phyloP scores from a whole-genome alignment of 2,113 vertebrate species.

The Scalopus aquaticus region DNA sequence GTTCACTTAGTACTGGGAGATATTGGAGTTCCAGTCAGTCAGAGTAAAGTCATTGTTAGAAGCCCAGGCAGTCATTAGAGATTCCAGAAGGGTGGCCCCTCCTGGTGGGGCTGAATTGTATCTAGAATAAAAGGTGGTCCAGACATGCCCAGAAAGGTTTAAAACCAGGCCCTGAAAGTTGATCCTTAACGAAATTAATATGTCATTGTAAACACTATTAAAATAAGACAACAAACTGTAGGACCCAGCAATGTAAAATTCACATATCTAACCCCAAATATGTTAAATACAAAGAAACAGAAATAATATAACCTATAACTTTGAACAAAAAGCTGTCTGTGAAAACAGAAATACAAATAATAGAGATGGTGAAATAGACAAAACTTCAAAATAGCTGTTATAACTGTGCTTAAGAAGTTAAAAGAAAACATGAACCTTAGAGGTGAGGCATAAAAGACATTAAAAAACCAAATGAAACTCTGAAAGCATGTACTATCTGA shows the following conservation, averaged over 20 bases:
- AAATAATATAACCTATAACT: not conserved
- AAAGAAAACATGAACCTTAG: not conserved
- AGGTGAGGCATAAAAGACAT: not conserved
- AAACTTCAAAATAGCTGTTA: not conserved
- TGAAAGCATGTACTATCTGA: not conserved
- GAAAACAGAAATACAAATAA: not conserved
- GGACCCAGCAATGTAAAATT: not conserved
- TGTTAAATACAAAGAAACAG: not conserved
- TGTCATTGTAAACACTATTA: not conserved
- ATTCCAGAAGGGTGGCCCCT: not conserved
- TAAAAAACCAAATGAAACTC: not conserved
- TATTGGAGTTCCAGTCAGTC: not conserved
- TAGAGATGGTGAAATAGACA: not conserved
- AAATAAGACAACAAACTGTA: not conserved
- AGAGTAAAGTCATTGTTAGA: not conserved
- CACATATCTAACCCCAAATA: not conserved
- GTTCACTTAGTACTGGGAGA: not conserved
- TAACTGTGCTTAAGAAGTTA: not conserved
- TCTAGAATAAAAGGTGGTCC: not conserved
- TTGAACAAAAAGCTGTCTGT: not conserved
- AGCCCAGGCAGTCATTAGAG: not conserved
- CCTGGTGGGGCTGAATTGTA: not conserved
- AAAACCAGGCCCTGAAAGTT: constrained; percentile 2
- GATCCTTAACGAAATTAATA: not conserved
- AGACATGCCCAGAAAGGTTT: not conserved